Base-by-base conservation (phyloP, 92 coral and sea anemone species). In the Heliopora coerulea region DNA sequence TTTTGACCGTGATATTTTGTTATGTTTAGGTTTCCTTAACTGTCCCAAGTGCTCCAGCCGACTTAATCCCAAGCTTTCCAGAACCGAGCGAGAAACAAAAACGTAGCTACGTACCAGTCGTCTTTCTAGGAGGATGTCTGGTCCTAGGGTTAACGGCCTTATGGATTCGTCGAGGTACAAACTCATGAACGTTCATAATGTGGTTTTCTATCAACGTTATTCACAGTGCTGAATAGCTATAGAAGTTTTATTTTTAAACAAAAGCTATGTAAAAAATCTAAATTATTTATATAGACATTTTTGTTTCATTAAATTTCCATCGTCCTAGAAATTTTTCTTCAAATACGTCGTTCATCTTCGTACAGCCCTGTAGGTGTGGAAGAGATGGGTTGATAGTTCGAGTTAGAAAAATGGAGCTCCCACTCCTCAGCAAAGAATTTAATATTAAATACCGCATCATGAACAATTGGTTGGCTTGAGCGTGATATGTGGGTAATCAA, bases 41-140 rank as follows among this genome's bases (percentile, higher is more conserved):
- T 35, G 74, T 67, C 3, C 74, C 74, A 27, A 46, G n/a, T 67
- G 26, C 41, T 42, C 40, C 74, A 46, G 74, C 74, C 48, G 74
- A 67, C 33, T 29, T 67, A n/a, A 46, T 67, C 17, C 49, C 21
- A 2, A 46, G 54, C 24, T 30, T 17, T 0, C 20, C 26, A 17
- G 18, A 49, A 14, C 18, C 9, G 40, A 42, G 37, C 25, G 0
- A 15, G 18, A 26, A 67, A 44, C 74, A 48, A 26, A 44, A 67
- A 14, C 33, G 21, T 15, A 46, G 58, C 3, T 46, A 67, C 33
- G 21, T 67, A 19, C 74, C 39, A n/a, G 41, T 67, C 34, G 20
- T 67, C 19, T 0, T 67, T 32, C 24, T 49, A 25, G 59, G 54
- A 18, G 58, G 74, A 26, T 67, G 74, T 67, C 59, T 67, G 15